A percentile compares a stretch with the other conserved stretches of the same genome.
These are phyloP conservation scores for Chionodraco myersi DNA, from an alignment of 2,113 vertebrate genomes.

Conservation along the genomic window DNA sequence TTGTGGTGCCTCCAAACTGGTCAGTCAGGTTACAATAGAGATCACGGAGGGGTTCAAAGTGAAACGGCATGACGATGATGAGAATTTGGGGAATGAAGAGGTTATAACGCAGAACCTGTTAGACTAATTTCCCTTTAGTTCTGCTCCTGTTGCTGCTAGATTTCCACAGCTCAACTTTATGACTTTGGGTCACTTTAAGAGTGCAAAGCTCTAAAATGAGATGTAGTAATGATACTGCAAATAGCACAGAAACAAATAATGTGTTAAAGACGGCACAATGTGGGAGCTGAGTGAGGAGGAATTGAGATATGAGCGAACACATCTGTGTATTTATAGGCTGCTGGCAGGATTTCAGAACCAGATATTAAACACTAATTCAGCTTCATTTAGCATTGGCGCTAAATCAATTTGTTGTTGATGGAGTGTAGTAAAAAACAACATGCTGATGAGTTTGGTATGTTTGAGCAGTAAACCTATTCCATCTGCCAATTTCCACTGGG, in stretches of 20 bases:
- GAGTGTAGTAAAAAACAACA: conserved; percentile 66
- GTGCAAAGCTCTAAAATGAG: conserved; percentile 16
- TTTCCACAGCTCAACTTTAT: conserved; percentile 23
- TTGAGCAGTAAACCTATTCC: conserved; percentile 68
- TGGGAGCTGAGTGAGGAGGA: conserved; percentile 31
- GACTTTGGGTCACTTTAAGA: conserved; percentile 8
- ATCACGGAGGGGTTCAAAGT: conserved; percentile 42
- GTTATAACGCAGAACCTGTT: conserved; percentile 15
- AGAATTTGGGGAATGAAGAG: conserved; percentile 65
- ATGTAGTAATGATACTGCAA: conserved; percentile 28
- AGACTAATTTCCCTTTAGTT: conserved; percentile 20
- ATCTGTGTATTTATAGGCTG: conserved; percentile 62
- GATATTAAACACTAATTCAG: conserved; percentile 47
- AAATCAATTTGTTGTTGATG: conserved; percentile 67
- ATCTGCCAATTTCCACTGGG: conserved; percentile 66
- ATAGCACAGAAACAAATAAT: conserved; percentile 33
- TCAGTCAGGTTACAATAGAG: conserved; percentile 49
- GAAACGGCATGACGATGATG: conserved; percentile 17
- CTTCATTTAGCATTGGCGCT: conserved; percentile 60
- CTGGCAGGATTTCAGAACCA: conserved; percentile 45
- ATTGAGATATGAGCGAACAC: conserved; percentile 42
- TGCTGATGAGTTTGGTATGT: conserved; percentile 62
- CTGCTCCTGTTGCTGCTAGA: conserved; percentile 10
- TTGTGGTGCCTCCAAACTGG: conserved; percentile 40
- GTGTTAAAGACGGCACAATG: conserved; percentile 36